Evolutionary conservation across 2,797 vertebrate species (phyloP).

Genomic region (Emys orbicularis): DNA sequence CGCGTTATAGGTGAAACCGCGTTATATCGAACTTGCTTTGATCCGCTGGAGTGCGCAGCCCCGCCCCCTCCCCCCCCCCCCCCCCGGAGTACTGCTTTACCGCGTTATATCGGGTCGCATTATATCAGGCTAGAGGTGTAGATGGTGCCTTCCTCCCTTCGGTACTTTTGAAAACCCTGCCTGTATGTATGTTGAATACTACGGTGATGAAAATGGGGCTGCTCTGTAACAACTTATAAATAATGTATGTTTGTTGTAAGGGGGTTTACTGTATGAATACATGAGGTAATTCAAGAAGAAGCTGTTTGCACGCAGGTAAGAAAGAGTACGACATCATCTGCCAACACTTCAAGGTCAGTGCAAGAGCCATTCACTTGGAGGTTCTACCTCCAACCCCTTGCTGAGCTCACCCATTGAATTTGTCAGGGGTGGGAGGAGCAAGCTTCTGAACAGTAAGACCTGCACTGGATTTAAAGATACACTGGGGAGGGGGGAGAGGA

Average conservation of each 20-base stretch:
- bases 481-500: background rate
- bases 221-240: slow-evolving; percentile 26
- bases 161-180: background rate
- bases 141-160: background rate
- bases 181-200: background rate
- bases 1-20: too few relatives aligned
- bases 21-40: too few relatives aligned
- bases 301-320: slow-evolving; percentile 65
- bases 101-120: too few relatives aligned
- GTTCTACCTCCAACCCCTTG: slow-evolving; percentile 23
- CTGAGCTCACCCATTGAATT: slow-evolving; percentile 30
- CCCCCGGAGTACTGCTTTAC: too few relatives aligned
- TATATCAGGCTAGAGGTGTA: too few relatives aligned
- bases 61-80: too few relatives aligned
- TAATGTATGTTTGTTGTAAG: slow-evolving; percentile 50
- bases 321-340: slow-evolving; percentile 49
- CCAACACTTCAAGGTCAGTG: slow-evolving; percentile 39
- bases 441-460: slow-evolving; percentile 41
- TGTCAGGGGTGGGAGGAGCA: slow-evolving; percentile 24
- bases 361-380: slow-evolving; percentile 36
- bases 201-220: background rate
- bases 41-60: too few relatives aligned
- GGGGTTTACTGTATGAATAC: slow-evolving; percentile 29
- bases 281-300: slow-evolving; percentile 50
- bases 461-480: slow-evolving; percentile 29